phyloP scores from a whole-genome alignment of 2,797 vertebrate species.

The Phaenicophaeus curvirostris region DNA sequence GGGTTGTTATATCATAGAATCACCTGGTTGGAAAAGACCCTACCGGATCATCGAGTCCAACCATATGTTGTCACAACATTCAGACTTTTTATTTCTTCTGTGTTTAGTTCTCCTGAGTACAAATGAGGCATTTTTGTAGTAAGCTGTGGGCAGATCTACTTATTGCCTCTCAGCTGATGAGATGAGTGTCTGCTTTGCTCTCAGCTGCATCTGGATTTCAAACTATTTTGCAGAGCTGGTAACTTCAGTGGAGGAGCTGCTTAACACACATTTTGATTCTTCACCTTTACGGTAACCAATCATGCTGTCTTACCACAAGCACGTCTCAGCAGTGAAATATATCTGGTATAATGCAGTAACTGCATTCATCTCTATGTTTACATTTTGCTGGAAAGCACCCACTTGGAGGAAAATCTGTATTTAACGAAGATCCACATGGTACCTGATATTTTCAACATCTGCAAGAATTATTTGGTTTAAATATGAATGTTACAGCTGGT shows the following conservation, averaged over 20 bases:
- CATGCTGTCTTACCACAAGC: background rate
- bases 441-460: background rate
- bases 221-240: background rate
- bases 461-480: background rate
- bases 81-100: background rate
- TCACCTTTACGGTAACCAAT: background rate
- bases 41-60: too few relatives aligned
- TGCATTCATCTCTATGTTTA: background rate
- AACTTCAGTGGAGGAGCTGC: background rate
- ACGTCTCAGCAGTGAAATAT: background rate
- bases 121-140: background rate
- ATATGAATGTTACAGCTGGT: background rate
- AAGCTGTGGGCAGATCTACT: background rate
- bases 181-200: background rate
- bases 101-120: background rate
- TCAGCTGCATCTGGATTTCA: background rate
- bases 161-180: background rate
- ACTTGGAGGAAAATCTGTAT: background rate
- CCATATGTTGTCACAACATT: background rate
- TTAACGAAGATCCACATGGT: background rate
- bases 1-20: background rate
- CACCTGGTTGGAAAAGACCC: too few relatives aligned
- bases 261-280: background rate
- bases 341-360: background rate
- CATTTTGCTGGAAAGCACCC: background rate